Evolutionary conservation across 2,888 invertebrate genomes (phyloP).

Genomic region (Nomada ferruginata): DNA sequence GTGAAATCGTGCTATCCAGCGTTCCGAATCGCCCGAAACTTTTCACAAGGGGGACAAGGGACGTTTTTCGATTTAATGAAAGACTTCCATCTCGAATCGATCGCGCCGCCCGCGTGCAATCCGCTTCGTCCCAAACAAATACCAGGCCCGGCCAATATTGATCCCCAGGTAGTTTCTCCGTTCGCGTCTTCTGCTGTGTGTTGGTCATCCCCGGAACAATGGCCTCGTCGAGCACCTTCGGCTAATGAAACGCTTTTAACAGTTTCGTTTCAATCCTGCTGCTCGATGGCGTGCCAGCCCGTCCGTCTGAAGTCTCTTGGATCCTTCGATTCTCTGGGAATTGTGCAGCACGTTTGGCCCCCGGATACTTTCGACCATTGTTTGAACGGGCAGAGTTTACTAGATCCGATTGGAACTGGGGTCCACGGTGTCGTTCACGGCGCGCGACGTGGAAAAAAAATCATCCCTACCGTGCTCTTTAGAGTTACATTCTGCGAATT

Average conservation of each 20-base stretch:
- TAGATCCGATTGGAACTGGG: not conserved
- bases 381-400: not conserved
- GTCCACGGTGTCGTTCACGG: not conserved
- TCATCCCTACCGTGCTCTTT: too few species aligned
- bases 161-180: constrained; percentile 62
- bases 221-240: constrained; percentile 33
- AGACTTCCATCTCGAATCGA: constrained; percentile 66
- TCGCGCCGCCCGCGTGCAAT: constrained; percentile 62
- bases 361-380: not conserved
- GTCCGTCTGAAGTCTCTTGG: not conserved
- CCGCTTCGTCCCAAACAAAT: constrained; percentile 73
- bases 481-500: too few species aligned
- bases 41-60: constrained; percentile 40
- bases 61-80: constrained; percentile 67
- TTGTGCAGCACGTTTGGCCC: constrained; percentile 3
- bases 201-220: constrained; percentile 56
- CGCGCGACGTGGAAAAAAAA: not conserved
- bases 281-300: constrained; percentile 15
- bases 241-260: constrained; percentile 61
- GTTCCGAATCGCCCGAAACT: constrained; percentile 10
- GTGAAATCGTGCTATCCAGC: constrained; percentile 24
- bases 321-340: not conserved
- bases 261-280: constrained; percentile 31
- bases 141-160: constrained; percentile 72
- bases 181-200: constrained; percentile 58